Percentiles rank a stretch among this genome's conserved stretches.
Conservation (phyloP, 2,113 vertebrate genomes). For the Rostratula benghalensis region DNA sequence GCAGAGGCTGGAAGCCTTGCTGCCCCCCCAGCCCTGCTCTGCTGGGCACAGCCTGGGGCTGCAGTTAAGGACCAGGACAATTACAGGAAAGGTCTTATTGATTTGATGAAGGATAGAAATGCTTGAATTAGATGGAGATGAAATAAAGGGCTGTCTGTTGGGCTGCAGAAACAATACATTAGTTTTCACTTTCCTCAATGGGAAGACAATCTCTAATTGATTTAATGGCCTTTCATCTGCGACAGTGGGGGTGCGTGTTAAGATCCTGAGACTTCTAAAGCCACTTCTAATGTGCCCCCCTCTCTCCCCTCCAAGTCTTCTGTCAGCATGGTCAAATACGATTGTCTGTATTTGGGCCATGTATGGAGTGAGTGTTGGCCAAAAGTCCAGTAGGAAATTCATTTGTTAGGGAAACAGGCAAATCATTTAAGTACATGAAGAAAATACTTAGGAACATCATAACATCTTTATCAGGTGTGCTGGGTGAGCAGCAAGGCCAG, state of each 20-base stretch:
- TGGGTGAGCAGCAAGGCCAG: neutral
- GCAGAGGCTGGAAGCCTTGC: neutral
- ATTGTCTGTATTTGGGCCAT: neutral
- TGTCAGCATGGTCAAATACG: fast-evolving
- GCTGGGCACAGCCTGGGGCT: neutral
- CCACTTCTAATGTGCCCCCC: neutral
- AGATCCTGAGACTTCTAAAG: neutral
- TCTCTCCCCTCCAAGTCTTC: neutral
- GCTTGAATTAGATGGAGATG: neutral
- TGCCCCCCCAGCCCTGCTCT: neutral
- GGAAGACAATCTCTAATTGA: neutral
- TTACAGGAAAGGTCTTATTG: neutral
- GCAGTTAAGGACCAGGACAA: neutral
- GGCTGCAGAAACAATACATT: neutral
- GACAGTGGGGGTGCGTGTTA: neutral
- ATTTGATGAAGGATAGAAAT: neutral
- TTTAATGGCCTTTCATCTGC: neutral
- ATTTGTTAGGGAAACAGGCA: fast-evolving
- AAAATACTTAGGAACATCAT: neutral
- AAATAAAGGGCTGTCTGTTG: neutral
- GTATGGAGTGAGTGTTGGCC: no score
- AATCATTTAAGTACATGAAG: neutral
- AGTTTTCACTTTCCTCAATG: neutral
- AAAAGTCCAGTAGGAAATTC: neutral
- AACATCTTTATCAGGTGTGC: fast-evolving